Percentiles rank a stretch among this genome's conserved stretches.
Evolutionary conservation across 1,140 invertebrate genomes (phyloP).

Genomic region (Linepithema humile): DNA sequence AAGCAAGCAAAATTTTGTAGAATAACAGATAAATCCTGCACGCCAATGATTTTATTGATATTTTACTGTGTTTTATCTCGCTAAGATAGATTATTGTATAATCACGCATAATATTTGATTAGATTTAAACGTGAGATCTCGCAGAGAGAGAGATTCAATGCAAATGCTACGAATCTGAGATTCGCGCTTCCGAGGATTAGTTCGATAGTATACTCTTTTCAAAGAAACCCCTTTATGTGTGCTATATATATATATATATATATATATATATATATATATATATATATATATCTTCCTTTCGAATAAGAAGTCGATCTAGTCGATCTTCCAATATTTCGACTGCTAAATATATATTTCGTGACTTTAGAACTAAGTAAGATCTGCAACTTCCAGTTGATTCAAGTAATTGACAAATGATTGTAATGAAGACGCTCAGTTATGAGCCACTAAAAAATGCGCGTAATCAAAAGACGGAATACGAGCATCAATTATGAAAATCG

Average conservation of each 20-base stretch:
- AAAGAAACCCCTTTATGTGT: background rate
- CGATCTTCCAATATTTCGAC: constrained; percentile 5
- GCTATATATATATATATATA: too few relatives aligned
- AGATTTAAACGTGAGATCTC: background rate
- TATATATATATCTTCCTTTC: too few relatives aligned
- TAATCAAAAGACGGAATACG: too few relatives aligned
- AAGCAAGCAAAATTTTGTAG: background rate
- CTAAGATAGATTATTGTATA: constrained; percentile 31
- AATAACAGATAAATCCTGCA: background rate
- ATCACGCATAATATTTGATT: constrained; percentile 57
- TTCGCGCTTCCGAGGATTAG: background rate
- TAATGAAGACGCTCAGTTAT: too few relatives aligned
- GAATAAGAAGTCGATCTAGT: constrained; percentile 41
- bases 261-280: too few relatives aligned
- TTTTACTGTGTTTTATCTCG: background rate
- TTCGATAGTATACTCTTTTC: background rate
- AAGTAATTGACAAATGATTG: too few relatives aligned
- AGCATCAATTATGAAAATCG: too few relatives aligned
- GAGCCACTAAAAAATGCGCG: too few relatives aligned
- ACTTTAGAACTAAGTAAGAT: too few relatives aligned
- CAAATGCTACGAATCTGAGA: background rate
- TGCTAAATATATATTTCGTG: constrained; percentile 33
- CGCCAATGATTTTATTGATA: background rate
- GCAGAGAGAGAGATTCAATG: background rate
- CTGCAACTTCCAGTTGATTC: too few relatives aligned